Conservation (phyloP, 2,888 invertebrate genomes). For the Eupithecia subfuscata region DNA sequence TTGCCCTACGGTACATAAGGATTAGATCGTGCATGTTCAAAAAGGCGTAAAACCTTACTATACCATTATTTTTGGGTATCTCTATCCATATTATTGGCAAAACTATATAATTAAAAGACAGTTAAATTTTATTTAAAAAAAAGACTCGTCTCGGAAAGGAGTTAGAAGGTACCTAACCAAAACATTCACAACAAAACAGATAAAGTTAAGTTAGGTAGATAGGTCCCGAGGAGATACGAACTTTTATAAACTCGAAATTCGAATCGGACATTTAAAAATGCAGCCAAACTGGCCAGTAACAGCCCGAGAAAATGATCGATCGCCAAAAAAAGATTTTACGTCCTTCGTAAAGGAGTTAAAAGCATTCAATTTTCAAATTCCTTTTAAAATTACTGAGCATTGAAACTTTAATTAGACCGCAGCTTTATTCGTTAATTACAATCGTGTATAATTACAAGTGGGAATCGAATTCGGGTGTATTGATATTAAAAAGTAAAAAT, state of each 20-base stretch:
- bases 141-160: too few relatives aligned
- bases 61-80: not conserved
- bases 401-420: slow-evolving; percentile 72
- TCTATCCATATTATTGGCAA: too few relatives aligned
- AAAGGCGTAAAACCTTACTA: slow-evolving; percentile 28
- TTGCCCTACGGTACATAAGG: slow-evolving; percentile 47
- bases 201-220: not conserved
- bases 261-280: slow-evolving; percentile 40
- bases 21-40: slow-evolving; percentile 35
- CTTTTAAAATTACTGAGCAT: slow-evolving; percentile 52
- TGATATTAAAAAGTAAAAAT: slow-evolving; percentile 66
- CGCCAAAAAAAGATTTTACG: slow-evolving; percentile 46
- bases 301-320: slow-evolving; percentile 46
- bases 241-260: slow-evolving; percentile 36
- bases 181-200: not conserved
- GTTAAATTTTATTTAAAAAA: too few relatives aligned
- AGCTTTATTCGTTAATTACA: slow-evolving; percentile 63
- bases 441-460: slow-evolving; percentile 70
- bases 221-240: not conserved
- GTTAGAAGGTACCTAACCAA: too few relatives aligned
- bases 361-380: slow-evolving; percentile 53
- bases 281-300: slow-evolving; percentile 43
- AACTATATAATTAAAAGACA: too few relatives aligned
- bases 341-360: slow-evolving; percentile 47
- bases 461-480: slow-evolving; percentile 66